Evolutionary conservation across 2,888 invertebrate genomes (phyloP), one percentile per base, ranked within the genome.

Genomic region (Tetragonisca angustula): DNA sequence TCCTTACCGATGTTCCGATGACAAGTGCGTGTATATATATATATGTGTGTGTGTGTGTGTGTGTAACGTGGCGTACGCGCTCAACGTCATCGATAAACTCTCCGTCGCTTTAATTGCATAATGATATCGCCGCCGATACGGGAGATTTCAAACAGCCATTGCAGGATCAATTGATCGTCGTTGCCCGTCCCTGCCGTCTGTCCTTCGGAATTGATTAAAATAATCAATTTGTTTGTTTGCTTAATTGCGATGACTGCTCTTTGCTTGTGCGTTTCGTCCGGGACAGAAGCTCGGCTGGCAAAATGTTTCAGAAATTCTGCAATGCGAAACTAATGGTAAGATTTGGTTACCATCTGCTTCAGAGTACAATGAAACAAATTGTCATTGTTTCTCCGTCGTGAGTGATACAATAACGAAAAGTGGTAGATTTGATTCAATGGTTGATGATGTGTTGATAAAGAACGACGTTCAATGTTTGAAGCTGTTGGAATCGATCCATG

Each of bases 51-150:
- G 4, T 36, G 4, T 36, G 4, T 36, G 6, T 36, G 6, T 43
- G 9, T 9, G 9, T 9, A 9, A 43, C 43, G 43, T 9, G 17
- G 24, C 24, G 59, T 24, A 17, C 32, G 5, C 5, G 6, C 11
- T 50, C 32, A 24, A 52, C 49, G 73, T 68, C 74, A 68, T 74
- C 74, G 67, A 74, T 74, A 73, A 73, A 73, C 73, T 73, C 65
- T 73, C n/a, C n/a, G 19, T 50, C 36, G 67, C 43, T 52, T 65
- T 50, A 65, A 67, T 67, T 67, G 36, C 70, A 56, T 56, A 78
- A 78, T 49, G 71, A 54, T 43, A n/a, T n/a, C 50, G n/a, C 56
- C n/a, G 76, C 27, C 2, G 27, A 32, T 21, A 62, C 61, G 21
- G 32, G n/a, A 61, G 69, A 61, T 76, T 62, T 70, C 43, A 50